Conservation (phyloP, 1,140 invertebrate species). For the Neotoxoptera formosana region DNA sequence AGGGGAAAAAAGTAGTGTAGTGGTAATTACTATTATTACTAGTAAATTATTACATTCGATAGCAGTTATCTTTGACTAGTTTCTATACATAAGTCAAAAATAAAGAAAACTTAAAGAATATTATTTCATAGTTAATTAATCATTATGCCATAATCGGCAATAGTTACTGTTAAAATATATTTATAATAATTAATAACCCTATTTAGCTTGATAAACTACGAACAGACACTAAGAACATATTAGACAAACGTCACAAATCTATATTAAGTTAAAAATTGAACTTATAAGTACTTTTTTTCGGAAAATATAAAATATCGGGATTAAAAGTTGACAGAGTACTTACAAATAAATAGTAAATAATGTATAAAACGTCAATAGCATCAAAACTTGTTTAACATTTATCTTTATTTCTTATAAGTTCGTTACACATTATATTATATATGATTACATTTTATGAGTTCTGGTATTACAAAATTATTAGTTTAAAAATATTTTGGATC, state of each 20-base stretch:
- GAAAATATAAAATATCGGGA: neutral
- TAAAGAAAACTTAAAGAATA: neutral
- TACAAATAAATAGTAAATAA: neutral
- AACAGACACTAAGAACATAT: neutral
- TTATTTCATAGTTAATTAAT: neutral
- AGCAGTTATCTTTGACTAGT: neutral
- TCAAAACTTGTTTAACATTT: neutral
- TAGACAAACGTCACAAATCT: neutral
- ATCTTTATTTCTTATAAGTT: conserved; percentile 21
- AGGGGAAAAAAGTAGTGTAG: neutral
- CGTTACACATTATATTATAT: neutral
- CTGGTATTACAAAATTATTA: neutral
- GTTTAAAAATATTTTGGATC: conserved; percentile 7
- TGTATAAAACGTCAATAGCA: neutral
- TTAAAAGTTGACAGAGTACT: neutral
- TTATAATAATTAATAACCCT: neutral
- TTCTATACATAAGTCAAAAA: neutral
- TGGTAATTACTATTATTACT: neutral
- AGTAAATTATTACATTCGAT: neutral
- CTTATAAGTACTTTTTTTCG: neutral
- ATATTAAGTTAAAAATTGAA: neutral
- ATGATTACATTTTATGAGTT: neutral
- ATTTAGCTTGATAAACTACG: neutral
- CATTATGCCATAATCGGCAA: neutral
- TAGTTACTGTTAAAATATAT: neutral